Conservation (phyloP, 2,113 vertebrate species). For the Cromileptes altivelis region DNA sequence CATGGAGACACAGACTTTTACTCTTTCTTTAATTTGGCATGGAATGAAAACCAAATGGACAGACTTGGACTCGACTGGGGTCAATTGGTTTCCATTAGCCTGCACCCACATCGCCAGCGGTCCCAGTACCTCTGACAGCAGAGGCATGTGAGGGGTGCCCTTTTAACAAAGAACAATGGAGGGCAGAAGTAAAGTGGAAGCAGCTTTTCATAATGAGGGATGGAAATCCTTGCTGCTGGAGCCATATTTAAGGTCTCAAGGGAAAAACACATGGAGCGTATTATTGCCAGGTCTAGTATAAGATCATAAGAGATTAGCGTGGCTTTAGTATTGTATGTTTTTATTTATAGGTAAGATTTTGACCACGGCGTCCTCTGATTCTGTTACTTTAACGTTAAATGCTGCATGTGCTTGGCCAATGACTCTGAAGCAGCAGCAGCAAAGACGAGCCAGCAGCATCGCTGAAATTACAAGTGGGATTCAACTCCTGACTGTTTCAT, state of each 20-base stretch:
- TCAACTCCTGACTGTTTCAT: constrained; percentile 16
- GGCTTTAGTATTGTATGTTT: constrained; percentile 10
- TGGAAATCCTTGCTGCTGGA: constrained; percentile 54
- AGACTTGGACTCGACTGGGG: constrained; percentile 8
- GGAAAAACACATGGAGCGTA: constrained; percentile 43
- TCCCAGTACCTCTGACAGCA: constrained; percentile 2
- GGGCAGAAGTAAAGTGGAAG: constrained; percentile 54
- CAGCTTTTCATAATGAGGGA: constrained; percentile 59
- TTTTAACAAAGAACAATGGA: constrained; percentile 59
- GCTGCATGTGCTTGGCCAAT: not conserved
- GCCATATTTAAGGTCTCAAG: constrained; percentile 37
- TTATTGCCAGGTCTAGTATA: constrained; percentile 40
- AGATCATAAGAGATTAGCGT: constrained; percentile 34
- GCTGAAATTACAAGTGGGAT: constrained; percentile 10
- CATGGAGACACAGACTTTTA: constrained; percentile 27
- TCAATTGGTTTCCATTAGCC: constrained; percentile 53
- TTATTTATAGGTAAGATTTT: constrained; percentile 4
- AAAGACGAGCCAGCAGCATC: not conserved
- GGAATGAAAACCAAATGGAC: constrained; percentile 51
- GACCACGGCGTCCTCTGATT: not conserved
- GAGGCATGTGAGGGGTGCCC: constrained; percentile 38
- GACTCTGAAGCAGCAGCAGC: not conserved
- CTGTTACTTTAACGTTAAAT: not conserved
- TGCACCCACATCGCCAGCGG: not conserved
- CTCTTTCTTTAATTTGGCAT: constrained; percentile 52